Evolutionary conservation across 2,888 invertebrate species (phyloP).

Genomic region (Lasioglossum villosulum): DNA sequence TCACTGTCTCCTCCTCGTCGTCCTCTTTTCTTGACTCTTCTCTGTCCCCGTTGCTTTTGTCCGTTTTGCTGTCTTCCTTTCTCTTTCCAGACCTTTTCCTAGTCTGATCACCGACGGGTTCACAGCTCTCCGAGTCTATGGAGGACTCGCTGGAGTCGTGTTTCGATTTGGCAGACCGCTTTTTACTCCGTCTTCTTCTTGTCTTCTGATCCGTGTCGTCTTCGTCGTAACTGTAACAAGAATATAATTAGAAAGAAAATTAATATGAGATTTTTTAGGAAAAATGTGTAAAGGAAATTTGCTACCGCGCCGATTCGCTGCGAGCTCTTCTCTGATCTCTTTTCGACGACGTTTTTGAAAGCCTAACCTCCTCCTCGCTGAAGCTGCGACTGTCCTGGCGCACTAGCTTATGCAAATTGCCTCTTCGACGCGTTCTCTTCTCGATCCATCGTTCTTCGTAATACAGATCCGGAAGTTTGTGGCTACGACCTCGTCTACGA

Average conservation of each 20-base stretch:
- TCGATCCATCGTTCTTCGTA: slow-evolving; percentile 82
- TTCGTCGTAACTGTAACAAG: slow-evolving; percentile 71
- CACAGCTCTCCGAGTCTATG: slow-evolving; percentile 83
- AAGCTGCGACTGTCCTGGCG: slow-evolving; percentile 82
- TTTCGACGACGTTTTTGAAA: slow-evolving; percentile 85
- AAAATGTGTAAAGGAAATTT: background rate
- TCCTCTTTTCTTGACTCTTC: slow-evolving; percentile 63
- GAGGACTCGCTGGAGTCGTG: slow-evolving; percentile 85
- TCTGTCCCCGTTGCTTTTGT: slow-evolving; percentile 79
- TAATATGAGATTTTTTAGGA: background rate
- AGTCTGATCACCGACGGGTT: background rate
- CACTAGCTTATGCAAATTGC: slow-evolving; percentile 73
- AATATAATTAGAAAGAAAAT: background rate
- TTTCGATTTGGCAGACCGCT: slow-evolving; percentile 83
- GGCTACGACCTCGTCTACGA: slow-evolving; percentile 62
- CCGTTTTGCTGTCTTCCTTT: slow-evolving; percentile 40
- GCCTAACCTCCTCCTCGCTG: slow-evolving; percentile 81
- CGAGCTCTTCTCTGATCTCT: slow-evolving; percentile 74
- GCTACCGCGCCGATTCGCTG: slow-evolving; percentile 79
- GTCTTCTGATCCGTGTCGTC: slow-evolving; percentile 73
- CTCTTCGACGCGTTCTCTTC: slow-evolving; percentile 75
- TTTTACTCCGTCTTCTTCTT: slow-evolving; percentile 73
- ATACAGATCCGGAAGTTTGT: slow-evolving; percentile 75
- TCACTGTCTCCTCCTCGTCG: slow-evolving; percentile 74
- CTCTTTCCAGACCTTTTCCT: slow-evolving; percentile 69